Percentiles rank a stretch among this genome's conserved stretches.
phyloP scores from a whole-genome alignment of 2,888 invertebrate genomes.

The Tipula unca region DNA sequence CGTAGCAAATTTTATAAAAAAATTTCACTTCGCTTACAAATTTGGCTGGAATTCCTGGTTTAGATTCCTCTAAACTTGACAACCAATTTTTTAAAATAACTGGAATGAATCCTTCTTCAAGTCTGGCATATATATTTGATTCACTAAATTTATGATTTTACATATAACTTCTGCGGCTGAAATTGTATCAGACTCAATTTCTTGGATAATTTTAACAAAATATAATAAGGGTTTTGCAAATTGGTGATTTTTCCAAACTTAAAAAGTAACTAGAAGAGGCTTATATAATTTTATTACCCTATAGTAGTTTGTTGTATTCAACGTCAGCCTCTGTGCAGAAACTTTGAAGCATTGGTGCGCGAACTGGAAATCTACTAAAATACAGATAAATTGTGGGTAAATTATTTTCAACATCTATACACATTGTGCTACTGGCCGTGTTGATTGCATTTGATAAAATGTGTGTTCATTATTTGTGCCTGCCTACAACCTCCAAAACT shows the following conservation, averaged over 20 bases:
- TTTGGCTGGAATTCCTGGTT: neutral
- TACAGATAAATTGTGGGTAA: too few species aligned
- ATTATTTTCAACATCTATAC: too few species aligned
- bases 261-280: neutral
- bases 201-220: neutral
- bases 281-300: neutral
- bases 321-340: too few species aligned
- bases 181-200: neutral
- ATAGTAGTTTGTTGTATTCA: too few species aligned
- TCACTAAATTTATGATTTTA: neutral
- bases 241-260: neutral
- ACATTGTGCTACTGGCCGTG: too few species aligned
- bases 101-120: neutral
- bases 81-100: neutral
- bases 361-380: too few species aligned
- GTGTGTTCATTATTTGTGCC: too few species aligned
- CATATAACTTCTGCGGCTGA: neutral
- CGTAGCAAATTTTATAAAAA: neutral
- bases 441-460: too few species aligned
- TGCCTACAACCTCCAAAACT: too few species aligned
- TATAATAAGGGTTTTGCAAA: neutral
- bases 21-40: neutral
- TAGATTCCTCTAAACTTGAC: neutral
- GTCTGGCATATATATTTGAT: neutral
- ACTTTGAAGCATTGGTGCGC: too few species aligned